A percentile compares a stretch with the other conserved stretches of the same genome.
phyloP scores from a whole-genome alignment of 2,888 invertebrate species.

The Falcaria lacertinaria region DNA sequence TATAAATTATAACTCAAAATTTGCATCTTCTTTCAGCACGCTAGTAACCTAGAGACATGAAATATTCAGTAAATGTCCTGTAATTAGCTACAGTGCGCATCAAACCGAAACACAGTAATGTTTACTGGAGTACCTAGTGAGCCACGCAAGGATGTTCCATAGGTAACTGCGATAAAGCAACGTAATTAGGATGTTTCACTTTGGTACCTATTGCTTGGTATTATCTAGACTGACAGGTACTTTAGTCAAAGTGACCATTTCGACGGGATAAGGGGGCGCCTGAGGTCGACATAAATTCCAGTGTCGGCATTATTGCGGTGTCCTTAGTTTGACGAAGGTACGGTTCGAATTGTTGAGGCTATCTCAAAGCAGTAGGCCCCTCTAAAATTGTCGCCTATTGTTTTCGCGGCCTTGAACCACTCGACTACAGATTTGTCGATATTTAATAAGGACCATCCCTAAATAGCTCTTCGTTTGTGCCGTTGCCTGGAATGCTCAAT shows the following conservation, averaged over 20 bases:
- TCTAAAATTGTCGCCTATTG: slow-evolving; percentile 48
- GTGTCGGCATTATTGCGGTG: slow-evolving; percentile 61
- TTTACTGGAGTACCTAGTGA: too few species aligned
- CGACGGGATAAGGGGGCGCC: slow-evolving; percentile 46
- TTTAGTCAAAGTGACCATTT: slow-evolving; percentile 62
- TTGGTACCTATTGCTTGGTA: slow-evolving; percentile 25
- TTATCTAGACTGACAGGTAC: slow-evolving; percentile 59
- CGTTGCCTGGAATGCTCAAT: background rate
- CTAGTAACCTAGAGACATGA: too few species aligned
- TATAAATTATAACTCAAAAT: too few species aligned
- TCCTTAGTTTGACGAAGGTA: slow-evolving; percentile 71
- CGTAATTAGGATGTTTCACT: slow-evolving; percentile 27
- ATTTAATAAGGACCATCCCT: slow-evolving; percentile 24
- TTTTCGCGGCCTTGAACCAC: slow-evolving; percentile 36
- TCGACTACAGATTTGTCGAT: slow-evolving; percentile 29
- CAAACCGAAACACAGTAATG: too few species aligned
- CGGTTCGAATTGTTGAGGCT: slow-evolving; percentile 55
- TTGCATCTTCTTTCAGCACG: too few species aligned
- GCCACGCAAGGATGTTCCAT: too few species aligned
- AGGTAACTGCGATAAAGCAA: slow-evolving; percentile 13
- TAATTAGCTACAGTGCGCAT: too few species aligned
- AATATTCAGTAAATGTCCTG: too few species aligned
- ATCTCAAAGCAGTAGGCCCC: slow-evolving; percentile 54
- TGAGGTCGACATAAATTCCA: slow-evolving; percentile 69
- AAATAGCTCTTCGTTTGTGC: slow-evolving; percentile 5